These are phyloP conservation scores for Motacilla alba DNA, from an alignment of 2,113 vertebrate species.

Conservation along the genomic window DNA sequence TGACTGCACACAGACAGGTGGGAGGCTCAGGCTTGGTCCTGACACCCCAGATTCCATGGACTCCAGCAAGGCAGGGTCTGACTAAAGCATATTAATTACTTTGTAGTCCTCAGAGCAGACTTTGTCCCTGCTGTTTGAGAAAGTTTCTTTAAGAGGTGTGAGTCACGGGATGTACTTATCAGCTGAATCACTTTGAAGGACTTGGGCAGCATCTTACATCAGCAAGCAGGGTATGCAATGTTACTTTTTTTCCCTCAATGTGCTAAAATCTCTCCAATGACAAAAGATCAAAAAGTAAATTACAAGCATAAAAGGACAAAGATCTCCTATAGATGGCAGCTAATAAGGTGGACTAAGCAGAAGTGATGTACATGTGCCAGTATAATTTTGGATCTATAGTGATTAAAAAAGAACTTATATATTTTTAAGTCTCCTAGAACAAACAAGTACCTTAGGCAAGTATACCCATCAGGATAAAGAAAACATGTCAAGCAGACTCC, in stretches of 20 bases:
- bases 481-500: neutral
- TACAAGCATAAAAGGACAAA: neutral
- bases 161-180: neutral
- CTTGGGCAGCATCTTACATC: neutral
- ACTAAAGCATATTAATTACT: rapidly evolving
- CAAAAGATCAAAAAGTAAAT: neutral
- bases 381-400: neutral
- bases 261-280: neutral
- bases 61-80: neutral
- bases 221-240: neutral
- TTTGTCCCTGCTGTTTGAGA: neutral
- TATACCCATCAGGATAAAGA: neutral
- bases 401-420: neutral
- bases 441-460: neutral
- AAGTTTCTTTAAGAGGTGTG: neutral
- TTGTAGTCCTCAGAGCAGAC: neutral
- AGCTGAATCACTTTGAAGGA: neutral
- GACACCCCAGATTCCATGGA: neutral
- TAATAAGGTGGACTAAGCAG: neutral
- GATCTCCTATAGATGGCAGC: neutral
- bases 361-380: neutral
- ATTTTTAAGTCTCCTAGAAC: neutral
- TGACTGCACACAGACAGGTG: neutral
- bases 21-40: neutral
- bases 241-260: neutral